These are phyloP conservation scores for Dilophus febrilis DNA, from an alignment of 2,888 invertebrate genomes.

Conservation along the genomic window DNA sequence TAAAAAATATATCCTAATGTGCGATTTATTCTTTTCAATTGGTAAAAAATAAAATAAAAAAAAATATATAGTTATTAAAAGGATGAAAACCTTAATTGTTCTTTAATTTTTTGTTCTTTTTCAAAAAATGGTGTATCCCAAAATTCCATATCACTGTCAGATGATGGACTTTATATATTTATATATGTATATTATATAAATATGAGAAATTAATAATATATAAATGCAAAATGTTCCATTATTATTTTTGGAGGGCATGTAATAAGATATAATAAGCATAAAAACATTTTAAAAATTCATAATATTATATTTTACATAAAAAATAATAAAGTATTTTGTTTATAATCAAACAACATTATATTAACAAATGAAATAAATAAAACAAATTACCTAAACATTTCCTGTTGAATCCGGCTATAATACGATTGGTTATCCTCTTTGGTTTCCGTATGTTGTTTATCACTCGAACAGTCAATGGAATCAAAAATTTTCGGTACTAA, in stretches of 20 bases:
- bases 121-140: conserved; percentile 40
- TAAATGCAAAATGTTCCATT: background rate
- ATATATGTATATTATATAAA: too few species aligned
- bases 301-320: too few species aligned
- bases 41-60: too few species aligned
- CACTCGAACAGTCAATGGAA: conserved; percentile 4
- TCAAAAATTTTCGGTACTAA: conserved; percentile 32
- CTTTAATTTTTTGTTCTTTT: conserved; percentile 24
- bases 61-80: too few species aligned
- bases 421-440: conserved; percentile 13
- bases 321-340: too few species aligned
- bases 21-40: too few species aligned
- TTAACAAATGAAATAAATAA: too few species aligned
- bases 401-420: conserved; percentile 24
- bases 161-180: conserved; percentile 34
- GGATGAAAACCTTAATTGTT: conserved; percentile 10
- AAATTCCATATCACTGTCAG: conserved; percentile 35
- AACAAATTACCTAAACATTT: conserved; percentile 32
- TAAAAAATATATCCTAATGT: too few species aligned
- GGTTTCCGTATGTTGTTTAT: background rate
- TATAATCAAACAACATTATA: too few species aligned
- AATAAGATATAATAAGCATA: too few species aligned
- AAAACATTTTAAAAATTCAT: too few species aligned
- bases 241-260: too few species aligned
- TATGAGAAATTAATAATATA: conserved; percentile 1